These are phyloP conservation scores for Thamnaconus septentrionalis DNA, from an alignment of 2,113 vertebrate species.

Conservation along the genomic window DNA sequence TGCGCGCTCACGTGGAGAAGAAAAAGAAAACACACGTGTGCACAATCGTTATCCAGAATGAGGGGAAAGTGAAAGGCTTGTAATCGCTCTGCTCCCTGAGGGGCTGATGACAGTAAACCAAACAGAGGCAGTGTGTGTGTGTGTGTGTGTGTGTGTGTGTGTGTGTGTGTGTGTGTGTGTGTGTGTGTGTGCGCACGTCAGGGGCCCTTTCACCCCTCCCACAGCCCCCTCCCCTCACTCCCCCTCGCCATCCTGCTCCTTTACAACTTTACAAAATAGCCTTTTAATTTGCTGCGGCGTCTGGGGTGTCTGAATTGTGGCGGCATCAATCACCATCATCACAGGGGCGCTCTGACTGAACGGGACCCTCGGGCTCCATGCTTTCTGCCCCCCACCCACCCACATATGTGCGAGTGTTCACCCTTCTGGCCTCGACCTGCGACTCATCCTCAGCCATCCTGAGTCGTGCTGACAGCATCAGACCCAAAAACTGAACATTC, in stretches of 20 bases:
- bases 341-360: constrained; percentile 66
- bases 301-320: constrained; percentile 76
- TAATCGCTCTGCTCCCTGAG: constrained; percentile 67
- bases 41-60: constrained; percentile 42
- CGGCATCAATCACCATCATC: constrained; percentile 82
- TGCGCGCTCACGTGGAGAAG: constrained; percentile 7
- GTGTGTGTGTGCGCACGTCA: neutral
- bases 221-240: constrained; percentile 18
- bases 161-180: neutral
- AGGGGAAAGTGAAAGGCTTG: constrained; percentile 57
- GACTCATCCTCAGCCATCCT: constrained; percentile 11
- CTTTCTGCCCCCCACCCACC: constrained; percentile 15
- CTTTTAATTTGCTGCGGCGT: constrained; percentile 81
- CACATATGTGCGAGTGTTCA: too few relatives aligned
- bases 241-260: constrained; percentile 72
- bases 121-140: constrained; percentile 9
- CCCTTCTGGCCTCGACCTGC: constrained; percentile 12
- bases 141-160: constrained; percentile 1
- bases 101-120: constrained; percentile 70
- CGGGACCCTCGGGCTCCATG: constrained; percentile 55
- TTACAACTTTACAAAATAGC: constrained; percentile 83
- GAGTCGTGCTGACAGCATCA: constrained; percentile 21
- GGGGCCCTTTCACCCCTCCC: neutral
- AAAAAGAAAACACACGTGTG: constrained; percentile 18
- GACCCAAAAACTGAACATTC: constrained; percentile 1